Base-by-base conservation (phyloP, 2,888 invertebrate genomes). In the Dryocosmus kuriphilus region DNA sequence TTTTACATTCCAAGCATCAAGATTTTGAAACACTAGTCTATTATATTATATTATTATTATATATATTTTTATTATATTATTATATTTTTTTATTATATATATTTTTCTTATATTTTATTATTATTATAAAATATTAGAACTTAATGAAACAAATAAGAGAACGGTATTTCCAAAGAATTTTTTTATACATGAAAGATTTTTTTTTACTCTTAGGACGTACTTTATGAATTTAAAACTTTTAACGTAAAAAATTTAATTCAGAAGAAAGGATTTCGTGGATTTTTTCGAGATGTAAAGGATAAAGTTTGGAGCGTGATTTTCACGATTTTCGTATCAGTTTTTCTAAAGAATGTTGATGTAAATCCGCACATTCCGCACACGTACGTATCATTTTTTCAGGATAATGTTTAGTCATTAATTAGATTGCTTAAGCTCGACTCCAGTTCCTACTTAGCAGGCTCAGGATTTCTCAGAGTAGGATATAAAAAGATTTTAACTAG, bases 351-450 rank as follows among this genome's bases (percentile, higher is more conserved):
- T 22, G 60, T 57, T 57, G 14, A 19, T 61, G 60, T 38, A 74
- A 57, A 60, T 74, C 57, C 60, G 41, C 19, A 74, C 35, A 60
- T 74, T 74, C 41, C 60, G 60, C 57, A 38, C 74, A 74, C 74
- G 74, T 38, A 74, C 35, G 57, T 32, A 32, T 32, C 60, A 74
- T 74, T 74, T 74, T 57, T 60, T 24, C 57, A 38, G 55, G 60
- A 74, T 67, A 74, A 74, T 57, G 60, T 38, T 74, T 19, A 60
- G 57, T 38, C 60, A 61, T 74, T 57, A 74, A 55, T 60, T 74
- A 74, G 41, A 74, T 57, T 57, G 74, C 74, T 38, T 38, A 16
- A 74, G 60, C 41, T 41, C 67, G 41, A 24, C 67, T 67, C 67
- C 38, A 67, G 24, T 67, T 67, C 41, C 41, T 27, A 67, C 67